phyloP scores from a whole-genome alignment of 92 coral and sea anemone species.

The Pocillopora meandrina region DNA sequence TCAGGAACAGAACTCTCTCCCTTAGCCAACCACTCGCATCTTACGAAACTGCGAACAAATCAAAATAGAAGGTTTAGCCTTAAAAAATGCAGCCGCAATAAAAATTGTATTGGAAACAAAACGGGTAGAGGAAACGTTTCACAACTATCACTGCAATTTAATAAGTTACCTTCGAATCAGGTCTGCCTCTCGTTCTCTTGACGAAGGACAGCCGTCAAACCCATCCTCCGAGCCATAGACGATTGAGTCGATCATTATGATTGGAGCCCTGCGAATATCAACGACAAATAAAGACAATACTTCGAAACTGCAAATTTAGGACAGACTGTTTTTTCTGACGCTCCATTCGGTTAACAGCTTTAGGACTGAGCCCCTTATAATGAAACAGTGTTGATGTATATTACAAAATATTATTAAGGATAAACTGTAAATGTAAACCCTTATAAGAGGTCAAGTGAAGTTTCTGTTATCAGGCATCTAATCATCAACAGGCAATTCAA shows the following conservation, averaged over 20 bases:
- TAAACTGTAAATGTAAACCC: neutral
- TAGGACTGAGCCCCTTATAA: neutral
- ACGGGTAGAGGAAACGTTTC: neutral
- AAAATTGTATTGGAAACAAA: neutral
- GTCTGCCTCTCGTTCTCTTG: constrained; percentile 8
- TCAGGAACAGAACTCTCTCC: neutral
- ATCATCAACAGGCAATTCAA: neutral
- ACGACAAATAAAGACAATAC: neutral
- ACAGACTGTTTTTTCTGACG: neutral
- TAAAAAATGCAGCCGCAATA: neutral
- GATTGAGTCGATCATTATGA: constrained; percentile 1
- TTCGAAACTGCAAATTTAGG: neutral
- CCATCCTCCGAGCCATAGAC: neutral
- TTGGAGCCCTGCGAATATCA: constrained; percentile 1
- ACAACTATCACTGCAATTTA: neutral
- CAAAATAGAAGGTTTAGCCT: neutral
- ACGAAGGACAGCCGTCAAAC: constrained; percentile 1
- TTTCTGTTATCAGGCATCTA: neutral
- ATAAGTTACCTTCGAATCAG: constrained; percentile 1
- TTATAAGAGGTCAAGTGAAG: neutral
- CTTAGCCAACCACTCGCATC: constrained; percentile 3
- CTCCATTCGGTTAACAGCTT: neutral
- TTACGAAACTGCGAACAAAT: constrained; percentile 1
- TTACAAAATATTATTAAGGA: neutral
- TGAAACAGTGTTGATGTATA: neutral